Evolutionary conservation across 2,113 vertebrate genomes (phyloP), one percentile per base, ranked within the genome.

Genomic region (Piaya cayana): DNA sequence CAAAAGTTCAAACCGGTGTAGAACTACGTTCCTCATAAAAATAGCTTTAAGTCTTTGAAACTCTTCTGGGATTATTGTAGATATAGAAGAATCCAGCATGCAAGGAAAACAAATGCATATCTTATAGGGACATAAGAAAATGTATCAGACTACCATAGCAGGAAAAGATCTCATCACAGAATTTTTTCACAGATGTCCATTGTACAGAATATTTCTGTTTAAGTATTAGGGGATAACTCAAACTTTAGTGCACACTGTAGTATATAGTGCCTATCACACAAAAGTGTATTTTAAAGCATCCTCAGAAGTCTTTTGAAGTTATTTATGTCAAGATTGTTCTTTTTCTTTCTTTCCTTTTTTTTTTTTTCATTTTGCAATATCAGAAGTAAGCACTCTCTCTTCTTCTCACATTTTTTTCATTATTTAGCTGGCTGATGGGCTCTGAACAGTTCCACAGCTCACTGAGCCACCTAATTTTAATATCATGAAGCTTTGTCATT

Each of bases 351-450:
- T 76, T 80, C 22, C 7, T 84, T 21, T 47, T 47, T 21, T 47
- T 21, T 47, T 47, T n/a, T 91, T 80, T 58, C 6, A 7, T 56
- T 89, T 63, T 69, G 22, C 14, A 80, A 29, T 85, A 71, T 87
- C 82, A 89, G 52, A 94, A 96, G 27, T 58, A 75, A 92, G 29
- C 70, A 36, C n/a, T n/a, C 30, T 96, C 69, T 92, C 23, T 58
- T 25, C 59, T 93, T 95, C 27, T 43, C 60, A 64, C 30, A 64
- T 75, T 75, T 80, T 80, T 87, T 96, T 79, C 86, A 92, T 95
- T 97, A 97, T 97, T 97, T 97, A 97, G 67, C 65, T 96, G 55
- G 43, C 65, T 96, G 80, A 94, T 95, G 88, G 79, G 26, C 82
- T 94, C 77, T 80, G 59, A 77, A 63, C 64, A 86, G 52, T 29